A percentile compares a stretch with the other conserved stretches of the same genome.
Conservation (phyloP, 1,140 invertebrate genomes). For the Planococcus citri region DNA sequence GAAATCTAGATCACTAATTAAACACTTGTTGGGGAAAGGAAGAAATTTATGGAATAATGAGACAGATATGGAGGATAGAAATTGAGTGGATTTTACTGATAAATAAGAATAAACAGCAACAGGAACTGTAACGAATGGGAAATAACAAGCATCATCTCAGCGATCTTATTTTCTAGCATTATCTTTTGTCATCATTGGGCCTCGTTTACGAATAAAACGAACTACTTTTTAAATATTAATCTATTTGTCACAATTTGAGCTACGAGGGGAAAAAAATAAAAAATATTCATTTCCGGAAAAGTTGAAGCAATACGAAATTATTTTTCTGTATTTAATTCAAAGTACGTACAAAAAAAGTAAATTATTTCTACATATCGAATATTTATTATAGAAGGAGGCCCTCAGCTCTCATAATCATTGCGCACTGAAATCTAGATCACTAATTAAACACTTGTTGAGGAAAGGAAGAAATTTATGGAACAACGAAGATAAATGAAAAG, state of each 20-base stretch:
- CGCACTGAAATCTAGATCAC: neutral
- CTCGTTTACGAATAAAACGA: neutral
- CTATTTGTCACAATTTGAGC: too few species aligned
- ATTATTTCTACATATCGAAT: neutral
- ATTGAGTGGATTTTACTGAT: too few species aligned
- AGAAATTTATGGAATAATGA: neutral
- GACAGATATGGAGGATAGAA: neutral
- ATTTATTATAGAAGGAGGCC: neutral
- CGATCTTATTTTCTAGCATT: neutral
- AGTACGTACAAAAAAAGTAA: too few species aligned
- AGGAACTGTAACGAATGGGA: neutral
- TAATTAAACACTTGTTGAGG: too few species aligned
- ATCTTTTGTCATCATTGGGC: neutral
- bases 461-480: neutral
- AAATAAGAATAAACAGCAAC: neutral
- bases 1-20: neutral
- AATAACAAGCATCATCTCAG: too few species aligned
- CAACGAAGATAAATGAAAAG: neutral
- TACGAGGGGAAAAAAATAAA: too few species aligned
- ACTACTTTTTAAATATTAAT: too few species aligned
- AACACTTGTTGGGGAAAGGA: neutral
- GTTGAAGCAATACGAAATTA: too few species aligned
- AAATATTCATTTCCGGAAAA: too few species aligned
- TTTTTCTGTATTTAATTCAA: neutral
- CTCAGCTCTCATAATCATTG: conserved; percentile 6